Evolutionary conservation across 2,888 invertebrate species (phyloP).

Genomic region (Miltochrista miniata): DNA sequence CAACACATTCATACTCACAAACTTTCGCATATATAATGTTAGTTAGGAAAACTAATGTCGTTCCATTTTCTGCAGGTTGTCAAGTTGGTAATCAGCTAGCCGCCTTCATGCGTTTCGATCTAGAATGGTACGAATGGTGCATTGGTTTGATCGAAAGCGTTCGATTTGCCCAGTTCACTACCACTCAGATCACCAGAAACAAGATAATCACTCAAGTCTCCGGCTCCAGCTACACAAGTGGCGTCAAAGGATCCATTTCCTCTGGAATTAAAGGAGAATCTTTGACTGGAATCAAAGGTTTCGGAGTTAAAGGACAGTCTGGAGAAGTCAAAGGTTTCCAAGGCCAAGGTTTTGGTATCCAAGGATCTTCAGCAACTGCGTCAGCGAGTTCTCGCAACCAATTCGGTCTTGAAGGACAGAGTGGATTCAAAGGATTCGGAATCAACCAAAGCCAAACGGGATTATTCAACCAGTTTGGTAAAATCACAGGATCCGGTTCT

Average conservation of each 20-base stretch:
- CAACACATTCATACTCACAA: no score
- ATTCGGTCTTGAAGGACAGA: constrained; percentile 7
- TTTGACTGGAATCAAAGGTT: neutral
- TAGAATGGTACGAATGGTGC: constrained; percentile 83
- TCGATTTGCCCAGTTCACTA: constrained; percentile 59
- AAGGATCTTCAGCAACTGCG: constrained; percentile 6
- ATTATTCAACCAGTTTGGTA: constrained; percentile 43
- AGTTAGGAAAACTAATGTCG: no score
- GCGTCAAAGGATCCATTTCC: constrained; percentile 30
- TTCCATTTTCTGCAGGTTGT: no score
- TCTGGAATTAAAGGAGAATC: constrained; percentile 9
- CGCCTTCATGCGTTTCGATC: constrained; percentile 84
- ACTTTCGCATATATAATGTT: no score
- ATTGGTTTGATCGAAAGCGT: constrained; percentile 71
- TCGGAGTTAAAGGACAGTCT: constrained; percentile 7
- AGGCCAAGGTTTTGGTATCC: constrained; percentile 15
- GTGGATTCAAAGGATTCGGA: constrained; percentile 27
- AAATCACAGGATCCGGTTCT: constrained; percentile 2
- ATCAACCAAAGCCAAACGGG: constrained; percentile 31
- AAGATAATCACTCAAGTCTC: constrained; percentile 45
- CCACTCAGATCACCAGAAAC: constrained; percentile 49
- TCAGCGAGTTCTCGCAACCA: neutral
- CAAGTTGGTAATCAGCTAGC: constrained; percentile 81
- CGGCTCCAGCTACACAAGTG: constrained; percentile 29
- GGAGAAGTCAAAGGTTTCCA: neutral